A percentile compares a stretch with the other conserved stretches of the same genome.
These are phyloP conservation scores for Andrena trimmerana DNA, from an alignment of 2,888 invertebrate species.

Conservation along the genomic window DNA sequence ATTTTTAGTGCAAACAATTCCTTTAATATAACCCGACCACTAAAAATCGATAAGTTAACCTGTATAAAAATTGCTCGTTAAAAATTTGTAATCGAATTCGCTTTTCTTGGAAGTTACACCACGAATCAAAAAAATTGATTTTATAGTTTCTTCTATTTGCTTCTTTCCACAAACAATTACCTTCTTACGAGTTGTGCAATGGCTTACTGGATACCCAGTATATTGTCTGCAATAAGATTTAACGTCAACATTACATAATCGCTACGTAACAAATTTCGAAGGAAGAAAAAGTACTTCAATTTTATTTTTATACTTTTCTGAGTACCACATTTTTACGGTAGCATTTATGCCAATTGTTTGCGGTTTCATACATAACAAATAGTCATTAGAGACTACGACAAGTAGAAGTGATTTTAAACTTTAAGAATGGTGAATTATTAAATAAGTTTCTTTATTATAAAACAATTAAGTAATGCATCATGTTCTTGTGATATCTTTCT, in stretches of 20 bases:
- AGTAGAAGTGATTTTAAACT: neutral
- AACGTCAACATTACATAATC: slow-evolving; percentile 28
- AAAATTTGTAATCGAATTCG: no score
- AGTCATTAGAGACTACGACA: neutral
- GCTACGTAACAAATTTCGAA: neutral
- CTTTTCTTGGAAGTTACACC: no score
- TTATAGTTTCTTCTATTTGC: no score
- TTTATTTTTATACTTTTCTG: slow-evolving; percentile 26
- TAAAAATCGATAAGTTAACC: no score
- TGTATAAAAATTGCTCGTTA: no score
- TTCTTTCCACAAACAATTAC: no score
- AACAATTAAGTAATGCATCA: neutral
- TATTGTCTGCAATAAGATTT: neutral
- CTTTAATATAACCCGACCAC: no score
- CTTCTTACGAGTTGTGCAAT: no score
- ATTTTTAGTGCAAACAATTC: no score
- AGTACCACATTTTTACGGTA: neutral
- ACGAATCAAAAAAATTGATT: no score
- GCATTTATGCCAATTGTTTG: slow-evolving; percentile 2
- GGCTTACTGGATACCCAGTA: no score
- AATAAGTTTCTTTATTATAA: neutral
- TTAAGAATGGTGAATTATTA: neutral
- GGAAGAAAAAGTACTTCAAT: neutral
- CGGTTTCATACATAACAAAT: neutral
- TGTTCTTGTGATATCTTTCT: neutral